A percentile compares a stretch with the other conserved stretches of the same genome.
phyloP scores from a whole-genome alignment of 2,797 vertebrate species.

The Hypotaenidia okinawae region DNA sequence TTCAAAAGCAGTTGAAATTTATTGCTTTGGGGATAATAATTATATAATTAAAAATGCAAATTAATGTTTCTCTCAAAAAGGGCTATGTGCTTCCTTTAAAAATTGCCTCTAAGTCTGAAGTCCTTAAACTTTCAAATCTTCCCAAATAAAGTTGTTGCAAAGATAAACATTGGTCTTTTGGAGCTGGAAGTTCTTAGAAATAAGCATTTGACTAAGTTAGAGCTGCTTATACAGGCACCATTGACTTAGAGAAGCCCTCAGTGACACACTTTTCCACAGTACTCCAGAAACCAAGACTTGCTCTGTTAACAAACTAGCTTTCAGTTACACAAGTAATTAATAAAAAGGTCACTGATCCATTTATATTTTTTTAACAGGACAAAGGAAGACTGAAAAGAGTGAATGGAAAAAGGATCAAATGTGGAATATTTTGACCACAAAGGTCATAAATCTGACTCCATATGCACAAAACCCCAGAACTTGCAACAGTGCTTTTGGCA shows the following conservation, averaged over 20 bases:
- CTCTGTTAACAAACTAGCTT: not conserved
- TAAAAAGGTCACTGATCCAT: not conserved
- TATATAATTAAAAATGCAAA: not conserved
- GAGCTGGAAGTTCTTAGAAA: not conserved
- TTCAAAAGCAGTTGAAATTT: not conserved
- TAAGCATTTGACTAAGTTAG: not conserved
- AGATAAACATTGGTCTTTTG: not conserved
- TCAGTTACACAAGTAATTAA: not conserved
- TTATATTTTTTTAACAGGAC: not conserved
- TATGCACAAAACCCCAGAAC: not conserved
- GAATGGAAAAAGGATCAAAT: not conserved
- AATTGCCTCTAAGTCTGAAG: not conserved
- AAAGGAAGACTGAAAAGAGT: not conserved
- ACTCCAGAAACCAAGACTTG: not conserved
- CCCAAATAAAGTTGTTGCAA: not conserved
- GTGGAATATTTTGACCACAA: not conserved
- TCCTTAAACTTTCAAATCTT: not conserved
- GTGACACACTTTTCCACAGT: not conserved
- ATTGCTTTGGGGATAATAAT: not conserved
- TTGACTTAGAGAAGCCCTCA: not conserved
- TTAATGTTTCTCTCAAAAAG: not conserved
- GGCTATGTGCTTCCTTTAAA: not conserved
- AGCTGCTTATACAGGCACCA: not conserved
- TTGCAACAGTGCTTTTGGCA: conserved; percentile 10
- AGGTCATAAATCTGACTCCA: conserved; percentile 1